Evolutionary conservation across 2,797 vertebrate genomes (phyloP), one percentile per base, ranked within the genome.

Genomic region (Tachyglossus aculeatus): DNA sequence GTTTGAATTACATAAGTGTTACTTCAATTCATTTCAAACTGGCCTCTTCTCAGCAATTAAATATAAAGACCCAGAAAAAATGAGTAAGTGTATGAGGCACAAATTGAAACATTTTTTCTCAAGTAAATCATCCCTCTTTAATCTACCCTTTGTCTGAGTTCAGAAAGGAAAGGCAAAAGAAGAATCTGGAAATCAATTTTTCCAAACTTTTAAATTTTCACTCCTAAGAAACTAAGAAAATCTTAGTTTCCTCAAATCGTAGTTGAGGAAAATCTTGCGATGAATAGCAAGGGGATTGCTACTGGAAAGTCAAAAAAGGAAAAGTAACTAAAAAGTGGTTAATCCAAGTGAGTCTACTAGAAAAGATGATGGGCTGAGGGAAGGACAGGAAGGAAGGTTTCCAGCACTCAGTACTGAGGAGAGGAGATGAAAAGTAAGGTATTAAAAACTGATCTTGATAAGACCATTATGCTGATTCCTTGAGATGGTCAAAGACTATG

Each of bases 1-100:
- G 54, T 71, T 66, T 60, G 12, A 67, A 37, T 63, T 54, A 51
- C 34, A 31, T 58, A 45, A 72, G 70, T n/a, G n/a, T 43, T 11
- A 55, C 32, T 47, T 36, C 18, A 25, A 63, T 74, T 75, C 32
- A 40, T 34, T 29, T 71, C 61, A 59, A 61, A 63, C 25, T n/a
- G 70, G 38, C 22, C 9, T 24, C 40, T 31, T 9, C 27, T 57
- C 19, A 55, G 7, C 14, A 37, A 73, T 58, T 47, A 48, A 57
- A 53, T 47, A 33, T 27, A 51, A 57, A 67, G 22, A 16, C 24
- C 51, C n/a, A n/a, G n/a, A n/a, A n/a, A n/a, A n/a, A n/a, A n/a
- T n/a, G n/a, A n/a, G n/a, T n/a, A n/a, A n/a, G n/a, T n/a, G n/a
- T n/a, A n/a, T n/a, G n/a, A n/a, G n/a, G n/a, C n/a, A n/a, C n/a